A percentile compares a stretch with the other conserved stretches of the same genome.
phyloP scores from a whole-genome alignment of 35 echinoderm and acorn worm genomes.

The Apostichopus japonicus region DNA sequence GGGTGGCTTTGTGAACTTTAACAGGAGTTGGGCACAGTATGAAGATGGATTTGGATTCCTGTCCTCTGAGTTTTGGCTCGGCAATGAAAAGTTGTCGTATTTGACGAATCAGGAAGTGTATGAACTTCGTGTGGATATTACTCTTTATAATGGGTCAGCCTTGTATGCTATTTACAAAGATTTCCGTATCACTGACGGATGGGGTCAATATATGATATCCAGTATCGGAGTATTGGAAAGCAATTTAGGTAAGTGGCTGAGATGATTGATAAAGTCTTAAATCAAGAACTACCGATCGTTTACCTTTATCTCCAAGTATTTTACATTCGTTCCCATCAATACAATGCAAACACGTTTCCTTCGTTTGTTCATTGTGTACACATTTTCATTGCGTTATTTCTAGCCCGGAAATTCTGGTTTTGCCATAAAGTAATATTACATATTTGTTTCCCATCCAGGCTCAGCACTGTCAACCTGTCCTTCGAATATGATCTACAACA shows the following conservation, averaged over 20 bases:
- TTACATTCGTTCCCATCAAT: too few species aligned
- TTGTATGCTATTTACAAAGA: not conserved
- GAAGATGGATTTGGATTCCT: slow-evolving; percentile 22
- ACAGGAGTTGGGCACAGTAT: not conserved
- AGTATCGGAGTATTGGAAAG: not conserved
- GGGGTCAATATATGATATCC: not conserved
- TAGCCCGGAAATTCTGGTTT: too few species aligned
- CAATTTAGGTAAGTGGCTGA: not conserved
- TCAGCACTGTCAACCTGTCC: not conserved
- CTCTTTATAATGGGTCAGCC: not conserved
- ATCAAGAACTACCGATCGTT: too few species aligned
- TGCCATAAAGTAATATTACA: too few species aligned
- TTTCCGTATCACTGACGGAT: slow-evolving; percentile 3
- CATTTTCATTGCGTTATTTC: too few species aligned
- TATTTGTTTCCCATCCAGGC: not conserved
- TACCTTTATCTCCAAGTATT: too few species aligned
- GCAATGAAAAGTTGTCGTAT: slow-evolving; percentile 19
- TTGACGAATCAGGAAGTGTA: slow-evolving; percentile 2
- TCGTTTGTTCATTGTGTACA: too few species aligned
- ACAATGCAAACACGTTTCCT: too few species aligned
- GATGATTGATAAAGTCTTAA: too few species aligned
- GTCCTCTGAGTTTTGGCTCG: not conserved
- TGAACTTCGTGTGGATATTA: slow-evolving; percentile 15
- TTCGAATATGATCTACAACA: not conserved
- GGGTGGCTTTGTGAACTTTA: not conserved